Conservation (phyloP, 2,888 invertebrate genomes). For the Eristalis tenax region DNA sequence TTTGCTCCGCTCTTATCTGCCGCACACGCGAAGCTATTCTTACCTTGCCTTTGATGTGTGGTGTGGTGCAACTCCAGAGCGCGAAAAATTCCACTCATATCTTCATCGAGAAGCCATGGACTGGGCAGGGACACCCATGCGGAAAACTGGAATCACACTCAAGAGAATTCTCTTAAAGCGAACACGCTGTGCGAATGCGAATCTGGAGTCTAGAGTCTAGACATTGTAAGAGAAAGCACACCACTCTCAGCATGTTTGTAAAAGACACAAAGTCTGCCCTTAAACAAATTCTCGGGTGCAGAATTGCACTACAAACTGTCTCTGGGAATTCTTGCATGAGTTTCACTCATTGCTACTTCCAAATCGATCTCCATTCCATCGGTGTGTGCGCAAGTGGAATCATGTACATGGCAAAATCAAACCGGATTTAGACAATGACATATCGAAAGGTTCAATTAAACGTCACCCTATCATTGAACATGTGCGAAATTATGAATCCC, state of each 20-base stretch:
- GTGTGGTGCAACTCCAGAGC: not conserved
- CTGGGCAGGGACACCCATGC: not conserved
- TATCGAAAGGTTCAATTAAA: not conserved
- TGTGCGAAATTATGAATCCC: not conserved
- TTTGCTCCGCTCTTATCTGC: not conserved
- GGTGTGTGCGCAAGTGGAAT: too few relatives aligned
- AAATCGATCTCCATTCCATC: too few relatives aligned
- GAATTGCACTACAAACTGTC: not conserved
- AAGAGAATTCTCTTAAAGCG: not conserved
- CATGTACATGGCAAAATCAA: too few relatives aligned
- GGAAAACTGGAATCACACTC: not conserved
- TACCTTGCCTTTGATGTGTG: not conserved
- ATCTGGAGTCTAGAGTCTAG: too few relatives aligned
- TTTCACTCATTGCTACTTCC: too few relatives aligned
- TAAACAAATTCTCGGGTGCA: not conserved
- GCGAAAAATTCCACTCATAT: not conserved
- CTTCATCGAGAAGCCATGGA: not conserved
- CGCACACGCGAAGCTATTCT: not conserved
- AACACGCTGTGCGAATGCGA: too few relatives aligned
- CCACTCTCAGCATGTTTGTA: not conserved
- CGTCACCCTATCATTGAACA: not conserved
- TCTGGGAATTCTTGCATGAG: too few relatives aligned
- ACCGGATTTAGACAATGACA: too few relatives aligned
- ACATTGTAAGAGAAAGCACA: not conserved
- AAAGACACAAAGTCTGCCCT: too few relatives aligned